A percentile compares a stretch with the other conserved stretches of the same genome.
Conservation (phyloP, 2,113 vertebrate genomes). For the Ploceus nigricollis region DNA sequence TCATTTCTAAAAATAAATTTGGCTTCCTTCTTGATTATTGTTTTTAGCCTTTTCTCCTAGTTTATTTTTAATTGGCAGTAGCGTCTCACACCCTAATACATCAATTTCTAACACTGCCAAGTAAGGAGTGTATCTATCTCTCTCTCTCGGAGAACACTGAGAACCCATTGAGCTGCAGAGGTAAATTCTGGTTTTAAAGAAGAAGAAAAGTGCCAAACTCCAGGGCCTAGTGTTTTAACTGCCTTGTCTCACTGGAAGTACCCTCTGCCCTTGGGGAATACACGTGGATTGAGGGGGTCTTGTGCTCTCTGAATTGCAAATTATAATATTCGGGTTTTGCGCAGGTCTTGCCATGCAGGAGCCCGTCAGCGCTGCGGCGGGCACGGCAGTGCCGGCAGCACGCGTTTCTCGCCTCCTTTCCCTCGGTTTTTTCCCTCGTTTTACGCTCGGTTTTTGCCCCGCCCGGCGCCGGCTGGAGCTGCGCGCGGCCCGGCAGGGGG, state of each 20-base stretch:
- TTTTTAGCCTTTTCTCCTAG: not conserved
- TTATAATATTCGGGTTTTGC: accelerated
- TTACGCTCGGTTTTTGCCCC: accelerated
- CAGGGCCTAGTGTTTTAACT: too few species aligned
- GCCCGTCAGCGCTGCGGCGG: accelerated
- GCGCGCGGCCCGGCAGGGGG: not conserved
- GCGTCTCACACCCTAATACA: accelerated
- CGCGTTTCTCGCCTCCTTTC: too few species aligned
- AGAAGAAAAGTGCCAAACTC: too few species aligned
- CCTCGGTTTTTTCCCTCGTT: accelerated
- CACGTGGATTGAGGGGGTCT: accelerated
- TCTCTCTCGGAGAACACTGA: accelerated
- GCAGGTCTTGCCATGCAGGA: accelerated
- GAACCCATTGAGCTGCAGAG: too few species aligned
- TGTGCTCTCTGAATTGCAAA: not conserved
- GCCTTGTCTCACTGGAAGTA: accelerated
- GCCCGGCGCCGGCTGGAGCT: too few species aligned
- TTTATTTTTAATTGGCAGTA: not conserved
- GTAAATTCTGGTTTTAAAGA: not conserved
- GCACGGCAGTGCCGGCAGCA: not conserved
- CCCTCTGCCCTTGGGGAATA: accelerated
- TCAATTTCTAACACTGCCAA: too few species aligned
- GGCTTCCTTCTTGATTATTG: not conserved
- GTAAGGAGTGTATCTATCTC: accelerated
- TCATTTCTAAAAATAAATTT: not conserved